Conservation (phyloP, 2,797 vertebrate species). For the Falco berigora region DNA sequence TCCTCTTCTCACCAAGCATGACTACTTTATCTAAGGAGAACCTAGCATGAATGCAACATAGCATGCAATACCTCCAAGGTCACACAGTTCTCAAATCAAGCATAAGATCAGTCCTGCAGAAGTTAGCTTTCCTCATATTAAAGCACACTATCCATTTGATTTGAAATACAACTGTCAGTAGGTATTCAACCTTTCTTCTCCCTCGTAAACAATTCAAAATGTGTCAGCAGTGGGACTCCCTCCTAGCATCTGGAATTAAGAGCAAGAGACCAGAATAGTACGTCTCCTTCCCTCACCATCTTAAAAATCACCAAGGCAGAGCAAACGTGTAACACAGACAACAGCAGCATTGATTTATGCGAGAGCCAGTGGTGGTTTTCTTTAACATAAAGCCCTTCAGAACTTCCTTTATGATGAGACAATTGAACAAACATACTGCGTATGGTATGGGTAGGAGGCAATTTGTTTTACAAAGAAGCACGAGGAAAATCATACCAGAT, state of each 20-base stretch:
- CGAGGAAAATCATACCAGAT: not conserved
- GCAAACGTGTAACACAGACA: not conserved
- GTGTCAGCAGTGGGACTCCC: not conserved
- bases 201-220: not conserved
- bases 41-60: not conserved
- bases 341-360: not conserved
- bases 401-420: not conserved
- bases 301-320: not conserved
- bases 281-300: not conserved
- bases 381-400: constrained; percentile 20
- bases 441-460: constrained; percentile 9
- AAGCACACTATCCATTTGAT: not conserved
- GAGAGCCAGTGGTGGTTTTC: not conserved
- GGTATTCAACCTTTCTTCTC: not conserved
- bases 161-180: not conserved
- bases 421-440: constrained; percentile 4
- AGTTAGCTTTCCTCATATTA: not conserved
- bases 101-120: not conserved
- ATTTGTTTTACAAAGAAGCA: constrained; percentile 34
- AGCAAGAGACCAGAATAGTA: not conserved
- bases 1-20: not conserved
- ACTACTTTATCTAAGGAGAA: not conserved
- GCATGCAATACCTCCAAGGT: not conserved
- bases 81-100: not conserved
- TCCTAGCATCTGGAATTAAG: not conserved